These are phyloP conservation scores for Malurus alboscapulatus DNA, from an alignment of 2,113 vertebrate species.

Conservation along the genomic window DNA sequence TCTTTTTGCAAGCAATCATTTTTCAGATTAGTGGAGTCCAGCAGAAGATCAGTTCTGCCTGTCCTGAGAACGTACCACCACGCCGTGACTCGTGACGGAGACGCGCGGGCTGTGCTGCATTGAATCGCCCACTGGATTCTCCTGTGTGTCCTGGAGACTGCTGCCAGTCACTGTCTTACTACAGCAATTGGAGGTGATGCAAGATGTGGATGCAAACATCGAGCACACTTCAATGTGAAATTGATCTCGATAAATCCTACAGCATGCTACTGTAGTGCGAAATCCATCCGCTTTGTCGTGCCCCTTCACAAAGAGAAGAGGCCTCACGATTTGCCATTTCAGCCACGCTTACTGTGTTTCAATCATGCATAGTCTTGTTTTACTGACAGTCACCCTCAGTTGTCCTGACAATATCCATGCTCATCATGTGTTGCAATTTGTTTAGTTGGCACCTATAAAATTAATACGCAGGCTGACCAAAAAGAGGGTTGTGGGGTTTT, in stretches of 20 bases:
- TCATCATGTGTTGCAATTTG: constrained; percentile 38
- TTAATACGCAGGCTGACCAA: constrained; percentile 68
- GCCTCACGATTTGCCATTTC: constrained; percentile 53
- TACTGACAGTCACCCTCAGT: constrained; percentile 57
- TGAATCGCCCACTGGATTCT: constrained; percentile 64
- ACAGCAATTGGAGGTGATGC: constrained; percentile 68
- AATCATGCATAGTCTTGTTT: constrained; percentile 54
- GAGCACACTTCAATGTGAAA: constrained; percentile 78
- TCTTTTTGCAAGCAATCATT: constrained; percentile 63
- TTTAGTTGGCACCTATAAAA: constrained; percentile 38
- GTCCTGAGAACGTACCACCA: constrained; percentile 47
- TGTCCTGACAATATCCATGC: constrained; percentile 17
- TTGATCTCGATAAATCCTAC: constrained; percentile 63
- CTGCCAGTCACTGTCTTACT: constrained; percentile 65
- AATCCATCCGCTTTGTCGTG: constrained; percentile 40
- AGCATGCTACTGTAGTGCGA: constrained; percentile 77
- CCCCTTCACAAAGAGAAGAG: constrained; percentile 50
- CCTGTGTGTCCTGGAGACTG: constrained; percentile 53
- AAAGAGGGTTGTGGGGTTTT: constrained; percentile 55
- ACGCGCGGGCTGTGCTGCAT: constrained; percentile 21
- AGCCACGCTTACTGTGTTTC: constrained; percentile 52
- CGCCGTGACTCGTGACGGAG: constrained; percentile 31
- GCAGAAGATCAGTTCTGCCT: constrained; percentile 43
- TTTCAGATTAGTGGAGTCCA: constrained; percentile 67
- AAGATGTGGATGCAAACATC: constrained; percentile 66